Evolutionary conservation across 2,797 vertebrate genomes (phyloP).

Genomic region (Spatula versicolor): DNA sequence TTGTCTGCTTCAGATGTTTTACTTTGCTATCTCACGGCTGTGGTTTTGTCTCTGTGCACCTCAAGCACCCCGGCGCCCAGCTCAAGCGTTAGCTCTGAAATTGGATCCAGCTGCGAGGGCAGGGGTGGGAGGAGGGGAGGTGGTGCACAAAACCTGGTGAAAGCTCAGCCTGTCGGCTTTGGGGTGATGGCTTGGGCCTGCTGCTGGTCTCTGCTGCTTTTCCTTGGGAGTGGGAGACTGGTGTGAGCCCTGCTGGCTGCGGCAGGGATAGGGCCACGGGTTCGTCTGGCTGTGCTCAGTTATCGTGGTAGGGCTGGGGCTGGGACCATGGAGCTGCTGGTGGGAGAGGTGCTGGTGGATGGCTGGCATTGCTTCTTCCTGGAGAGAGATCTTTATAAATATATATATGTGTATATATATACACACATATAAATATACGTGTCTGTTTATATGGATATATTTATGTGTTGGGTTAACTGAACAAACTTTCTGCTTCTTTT

Average conservation of each 20-base stretch:
- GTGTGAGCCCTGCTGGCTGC: no score
- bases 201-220: neutral
- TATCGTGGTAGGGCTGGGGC: fast-evolving
- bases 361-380: neutral
- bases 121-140: neutral
- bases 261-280: no score
- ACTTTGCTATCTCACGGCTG: neutral
- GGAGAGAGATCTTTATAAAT: neutral
- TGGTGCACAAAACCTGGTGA: neutral
- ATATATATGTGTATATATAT: neutral
- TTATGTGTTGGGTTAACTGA: neutral
- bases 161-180: neutral
- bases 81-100: neutral
- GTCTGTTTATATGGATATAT: neutral
- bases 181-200: neutral
- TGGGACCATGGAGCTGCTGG: neutral
- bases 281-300: no score
- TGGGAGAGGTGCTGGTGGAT: neutral
- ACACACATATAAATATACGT: neutral
- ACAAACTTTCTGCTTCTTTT: neutral
- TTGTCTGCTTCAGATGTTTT: neutral
- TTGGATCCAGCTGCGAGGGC: neutral
- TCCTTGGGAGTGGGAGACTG: neutral
- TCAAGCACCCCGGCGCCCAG: neutral
- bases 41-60: neutral